Conservation (phyloP, 2,113 vertebrate genomes). For the Dipodomys ordii region DNA sequence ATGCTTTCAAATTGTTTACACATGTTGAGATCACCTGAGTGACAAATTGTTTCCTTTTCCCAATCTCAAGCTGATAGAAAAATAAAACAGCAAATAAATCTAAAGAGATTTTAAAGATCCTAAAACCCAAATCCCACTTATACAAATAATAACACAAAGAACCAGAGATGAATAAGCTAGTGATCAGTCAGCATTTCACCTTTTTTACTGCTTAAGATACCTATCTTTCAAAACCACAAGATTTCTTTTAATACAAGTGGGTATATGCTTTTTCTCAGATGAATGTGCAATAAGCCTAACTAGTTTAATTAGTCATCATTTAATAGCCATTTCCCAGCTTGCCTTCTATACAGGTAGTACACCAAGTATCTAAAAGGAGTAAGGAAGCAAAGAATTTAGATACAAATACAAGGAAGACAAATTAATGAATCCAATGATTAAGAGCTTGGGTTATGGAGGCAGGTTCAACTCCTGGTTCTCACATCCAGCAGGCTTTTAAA, state of each 20-base stretch:
- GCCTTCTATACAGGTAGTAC: not conserved
- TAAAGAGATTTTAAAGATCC: not conserved
- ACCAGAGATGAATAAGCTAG: not conserved
- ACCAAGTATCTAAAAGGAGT: not conserved
- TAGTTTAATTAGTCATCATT: constrained; percentile 8
- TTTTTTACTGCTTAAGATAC: not conserved
- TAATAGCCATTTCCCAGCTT: not conserved
- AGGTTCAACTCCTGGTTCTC: not conserved
- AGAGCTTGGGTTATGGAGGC: not conserved
- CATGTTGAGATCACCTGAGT: not conserved
- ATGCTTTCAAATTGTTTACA: not conserved
- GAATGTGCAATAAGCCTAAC: not conserved
- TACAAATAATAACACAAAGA: not conserved
- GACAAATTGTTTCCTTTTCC: not conserved
- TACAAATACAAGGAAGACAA: not conserved
- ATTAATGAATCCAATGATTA: not conserved
- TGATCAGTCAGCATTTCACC: not conserved
- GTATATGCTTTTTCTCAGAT: not conserved
- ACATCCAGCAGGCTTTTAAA: not conserved
- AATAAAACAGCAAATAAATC: not conserved
- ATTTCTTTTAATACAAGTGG: not conserved
- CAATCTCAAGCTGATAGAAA: not conserved
- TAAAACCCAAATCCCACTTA: not conserved
- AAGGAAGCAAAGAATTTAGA: not conserved
- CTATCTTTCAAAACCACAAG: not conserved